A percentile compares a stretch with the other conserved stretches of the same genome.
These are phyloP conservation scores for Tachycineta bicolor DNA, from an alignment of 2,113 vertebrate genomes.

Conservation along the genomic window DNA sequence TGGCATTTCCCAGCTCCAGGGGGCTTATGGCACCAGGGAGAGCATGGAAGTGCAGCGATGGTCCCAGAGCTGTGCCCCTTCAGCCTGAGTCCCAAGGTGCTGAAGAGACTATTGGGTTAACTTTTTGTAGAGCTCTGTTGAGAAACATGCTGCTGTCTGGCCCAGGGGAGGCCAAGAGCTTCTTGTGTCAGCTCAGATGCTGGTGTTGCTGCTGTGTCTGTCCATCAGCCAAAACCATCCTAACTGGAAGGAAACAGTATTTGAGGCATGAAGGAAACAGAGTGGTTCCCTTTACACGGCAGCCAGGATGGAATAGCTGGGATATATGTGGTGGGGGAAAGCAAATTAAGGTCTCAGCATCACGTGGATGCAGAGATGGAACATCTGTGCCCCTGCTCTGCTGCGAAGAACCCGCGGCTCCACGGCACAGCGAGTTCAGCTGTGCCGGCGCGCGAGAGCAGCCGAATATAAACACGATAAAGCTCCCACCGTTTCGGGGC, in stretches of 20 bases:
- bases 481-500: not conserved
- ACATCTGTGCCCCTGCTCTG: not conserved
- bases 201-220: not conserved
- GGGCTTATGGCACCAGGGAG: accelerated
- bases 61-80: not conserved
- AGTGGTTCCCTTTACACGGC: not conserved
- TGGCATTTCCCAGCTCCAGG: not conserved
- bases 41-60: accelerated
- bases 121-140: not conserved
- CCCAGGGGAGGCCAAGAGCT: not conserved
- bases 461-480: not conserved
- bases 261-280: not conserved
- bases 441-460: not conserved
- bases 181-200: not conserved
- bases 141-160: accelerated
- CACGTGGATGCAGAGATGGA: not conserved
- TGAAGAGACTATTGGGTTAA: not conserved
- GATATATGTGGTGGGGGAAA: not conserved
- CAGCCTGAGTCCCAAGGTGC: not conserved
- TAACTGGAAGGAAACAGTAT: not conserved
- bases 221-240: not conserved
- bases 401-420: not conserved
- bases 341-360: not conserved
- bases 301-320: not conserved
- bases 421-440: not conserved